Conservation (phyloP, 2,113 vertebrate species). For the Zeus faber region DNA sequence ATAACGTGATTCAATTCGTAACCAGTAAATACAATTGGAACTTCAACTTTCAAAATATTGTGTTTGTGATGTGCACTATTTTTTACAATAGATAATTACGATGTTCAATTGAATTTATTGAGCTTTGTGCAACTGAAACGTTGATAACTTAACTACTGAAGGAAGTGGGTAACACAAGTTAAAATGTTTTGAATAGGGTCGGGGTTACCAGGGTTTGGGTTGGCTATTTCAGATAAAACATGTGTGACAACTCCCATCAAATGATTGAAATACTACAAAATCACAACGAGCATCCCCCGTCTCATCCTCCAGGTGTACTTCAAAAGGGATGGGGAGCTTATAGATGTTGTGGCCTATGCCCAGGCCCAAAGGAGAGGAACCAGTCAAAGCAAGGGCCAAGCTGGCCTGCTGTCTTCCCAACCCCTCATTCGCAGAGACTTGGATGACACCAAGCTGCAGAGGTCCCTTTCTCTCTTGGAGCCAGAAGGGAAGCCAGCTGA, state of each 20-base stretch:
- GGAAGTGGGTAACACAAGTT: too few relatives aligned
- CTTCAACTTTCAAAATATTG: too few relatives aligned
- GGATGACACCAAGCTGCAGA: constrained; percentile 87
- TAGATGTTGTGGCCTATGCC: constrained; percentile 77
- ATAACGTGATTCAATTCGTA: too few relatives aligned
- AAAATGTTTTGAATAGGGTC: not conserved
- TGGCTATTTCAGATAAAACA: not conserved
- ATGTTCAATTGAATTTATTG: too few relatives aligned
- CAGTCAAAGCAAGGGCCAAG: constrained; percentile 32
- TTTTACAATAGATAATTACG: too few relatives aligned
- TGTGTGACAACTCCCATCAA: not conserved
- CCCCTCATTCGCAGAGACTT: constrained; percentile 79
- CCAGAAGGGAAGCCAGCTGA: constrained; percentile 47
- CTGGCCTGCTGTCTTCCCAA: constrained; percentile 60
- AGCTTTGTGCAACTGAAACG: too few relatives aligned
- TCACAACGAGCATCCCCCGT: not conserved
- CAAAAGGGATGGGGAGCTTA: constrained; percentile 86
- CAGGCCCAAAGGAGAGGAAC: constrained; percentile 46
- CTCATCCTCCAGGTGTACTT: constrained; percentile 84
- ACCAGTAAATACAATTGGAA: too few relatives aligned
- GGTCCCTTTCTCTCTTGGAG: constrained; percentile 74
- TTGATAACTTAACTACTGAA: not conserved
- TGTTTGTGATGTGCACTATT: too few relatives aligned
- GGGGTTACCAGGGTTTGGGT: too few relatives aligned
- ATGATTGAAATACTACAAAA: not conserved